These are phyloP conservation scores for Hypsibius dujardini DNA, from an alignment of 1,140 invertebrate genomes.

Conservation along the genomic window DNA sequence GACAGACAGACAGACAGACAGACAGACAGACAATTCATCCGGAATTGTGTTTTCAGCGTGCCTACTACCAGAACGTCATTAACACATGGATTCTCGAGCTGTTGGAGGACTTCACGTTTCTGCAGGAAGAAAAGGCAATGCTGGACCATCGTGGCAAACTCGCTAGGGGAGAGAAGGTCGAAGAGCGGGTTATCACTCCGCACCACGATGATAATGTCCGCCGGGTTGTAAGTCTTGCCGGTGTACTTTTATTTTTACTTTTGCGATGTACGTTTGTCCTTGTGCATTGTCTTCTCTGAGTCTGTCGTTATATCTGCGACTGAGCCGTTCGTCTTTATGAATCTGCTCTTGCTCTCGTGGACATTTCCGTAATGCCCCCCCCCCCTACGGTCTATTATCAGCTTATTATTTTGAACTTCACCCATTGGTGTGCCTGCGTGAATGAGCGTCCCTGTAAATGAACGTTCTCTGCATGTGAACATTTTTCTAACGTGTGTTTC, in stretches of 20 bases:
- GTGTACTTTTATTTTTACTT: background rate
- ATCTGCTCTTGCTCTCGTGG: no score
- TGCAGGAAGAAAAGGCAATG: constrained; percentile 6
- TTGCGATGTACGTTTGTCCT: background rate
- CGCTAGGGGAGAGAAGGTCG: background rate
- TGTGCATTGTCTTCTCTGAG: background rate
- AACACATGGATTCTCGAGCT: background rate
- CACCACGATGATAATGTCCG: background rate
- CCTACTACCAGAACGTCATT: background rate
- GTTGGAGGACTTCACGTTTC: background rate
- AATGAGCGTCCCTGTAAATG: no score
- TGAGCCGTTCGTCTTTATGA: no score
- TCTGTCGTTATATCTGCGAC: no score
- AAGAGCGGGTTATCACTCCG: background rate
- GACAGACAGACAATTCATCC: no score
- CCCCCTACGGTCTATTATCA: no score
- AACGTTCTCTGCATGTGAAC: no score
- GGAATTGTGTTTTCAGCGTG: background rate
- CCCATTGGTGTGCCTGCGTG: no score
- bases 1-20: background rate
- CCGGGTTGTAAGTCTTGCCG: background rate
- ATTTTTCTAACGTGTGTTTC: no score
- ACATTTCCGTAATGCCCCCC: no score
- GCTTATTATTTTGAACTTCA: no score
- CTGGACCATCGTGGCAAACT: background rate